A percentile compares a stretch with the other conserved stretches of the same genome.
phyloP scores from a whole-genome alignment of 2,888 invertebrate genomes.

The Leucophora obtusa region DNA sequence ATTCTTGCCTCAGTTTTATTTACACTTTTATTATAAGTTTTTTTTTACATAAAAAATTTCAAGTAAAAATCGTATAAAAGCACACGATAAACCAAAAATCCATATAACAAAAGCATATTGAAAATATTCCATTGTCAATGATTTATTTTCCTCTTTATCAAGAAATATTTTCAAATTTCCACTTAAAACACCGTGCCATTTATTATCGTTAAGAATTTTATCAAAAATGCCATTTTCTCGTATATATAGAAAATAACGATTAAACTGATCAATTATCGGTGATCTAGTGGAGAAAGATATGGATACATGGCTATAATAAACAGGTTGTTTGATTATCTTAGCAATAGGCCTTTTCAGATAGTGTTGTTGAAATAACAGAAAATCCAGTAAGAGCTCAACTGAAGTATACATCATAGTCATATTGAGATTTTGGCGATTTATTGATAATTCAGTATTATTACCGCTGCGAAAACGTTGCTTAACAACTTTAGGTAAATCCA shows the following conservation, averaged over 20 bases:
- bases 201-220: slow-evolving; percentile 67
- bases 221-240: slow-evolving; percentile 68
- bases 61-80: slow-evolving; percentile 7
- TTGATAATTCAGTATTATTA: slow-evolving; percentile 52
- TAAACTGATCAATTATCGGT: slow-evolving; percentile 68
- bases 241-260: slow-evolving; percentile 65
- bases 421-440: slow-evolving; percentile 64
- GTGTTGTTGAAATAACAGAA: slow-evolving; percentile 68
- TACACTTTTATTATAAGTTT: too few species aligned
- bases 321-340: slow-evolving; percentile 59
- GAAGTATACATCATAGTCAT: slow-evolving; percentile 63
- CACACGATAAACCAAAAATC: slow-evolving; percentile 2
- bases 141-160: neutral
- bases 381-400: slow-evolving; percentile 66
- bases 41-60: neutral
- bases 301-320: slow-evolving; percentile 41
- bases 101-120: slow-evolving; percentile 24
- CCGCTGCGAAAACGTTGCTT: slow-evolving; percentile 62
- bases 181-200: slow-evolving; percentile 67
- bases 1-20: too few species aligned
- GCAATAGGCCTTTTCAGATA: slow-evolving; percentile 67
- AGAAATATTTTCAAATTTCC: slow-evolving; percentile 63
- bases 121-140: neutral
- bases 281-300: slow-evolving; percentile 64
- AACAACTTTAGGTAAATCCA: slow-evolving; percentile 65